phyloP scores from a whole-genome alignment of 2,113 vertebrate genomes.

The Mus spicilegus region DNA sequence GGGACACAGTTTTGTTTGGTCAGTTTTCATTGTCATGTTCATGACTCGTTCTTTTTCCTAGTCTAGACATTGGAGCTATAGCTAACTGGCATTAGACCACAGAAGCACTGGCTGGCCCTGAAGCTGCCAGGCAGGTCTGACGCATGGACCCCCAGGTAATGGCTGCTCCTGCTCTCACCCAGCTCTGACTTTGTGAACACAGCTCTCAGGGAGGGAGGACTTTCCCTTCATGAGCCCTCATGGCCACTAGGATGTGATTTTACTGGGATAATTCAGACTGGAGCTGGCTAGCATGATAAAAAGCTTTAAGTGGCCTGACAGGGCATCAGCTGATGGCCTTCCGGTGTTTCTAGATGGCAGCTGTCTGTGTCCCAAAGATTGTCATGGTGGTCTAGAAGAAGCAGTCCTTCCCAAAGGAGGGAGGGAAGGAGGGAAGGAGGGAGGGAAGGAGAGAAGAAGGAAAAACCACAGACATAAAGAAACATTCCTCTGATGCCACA shows the following conservation, averaged over 20 bases:
- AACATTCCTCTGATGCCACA: neutral
- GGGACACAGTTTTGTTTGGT: neutral
- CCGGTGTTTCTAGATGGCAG: neutral
- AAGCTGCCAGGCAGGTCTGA: neutral
- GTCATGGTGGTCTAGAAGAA: neutral
- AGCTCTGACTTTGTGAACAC: neutral
- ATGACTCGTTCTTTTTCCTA: neutral
- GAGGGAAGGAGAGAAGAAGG: rapidly evolving
- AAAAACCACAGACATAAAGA: neutral
- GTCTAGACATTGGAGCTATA: neutral
- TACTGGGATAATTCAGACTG: neutral
- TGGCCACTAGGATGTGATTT: neutral
- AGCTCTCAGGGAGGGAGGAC: neutral
- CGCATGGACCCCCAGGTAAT: neutral
- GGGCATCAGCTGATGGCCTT: neutral
- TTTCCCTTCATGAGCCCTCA: neutral
- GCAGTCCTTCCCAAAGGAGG: neutral
- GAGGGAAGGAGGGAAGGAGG: too few relatives aligned
- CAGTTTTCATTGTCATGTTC: too few relatives aligned
- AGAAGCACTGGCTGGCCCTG: neutral
- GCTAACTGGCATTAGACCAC: neutral
- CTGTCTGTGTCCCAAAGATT: neutral
- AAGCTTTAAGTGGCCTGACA: neutral
- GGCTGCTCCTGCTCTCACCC: neutral
- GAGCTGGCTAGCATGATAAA: neutral